Evolutionary conservation across 2,113 vertebrate species (phyloP).

Genomic region (Athene cunicularia): DNA sequence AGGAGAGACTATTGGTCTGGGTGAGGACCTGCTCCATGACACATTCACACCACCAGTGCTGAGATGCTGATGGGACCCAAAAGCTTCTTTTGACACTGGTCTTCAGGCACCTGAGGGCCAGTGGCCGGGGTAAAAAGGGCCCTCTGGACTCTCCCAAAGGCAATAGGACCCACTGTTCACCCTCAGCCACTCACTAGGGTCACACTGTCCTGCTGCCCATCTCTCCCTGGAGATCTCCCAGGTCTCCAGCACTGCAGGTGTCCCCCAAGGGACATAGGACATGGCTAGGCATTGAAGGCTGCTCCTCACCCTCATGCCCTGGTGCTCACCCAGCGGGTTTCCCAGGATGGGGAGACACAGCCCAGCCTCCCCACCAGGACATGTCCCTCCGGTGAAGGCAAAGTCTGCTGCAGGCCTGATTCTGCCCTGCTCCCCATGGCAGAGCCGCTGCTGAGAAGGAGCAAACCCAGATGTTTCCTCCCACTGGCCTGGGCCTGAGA

Average conservation of each 20-base stretch:
- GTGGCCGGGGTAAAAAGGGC: fast-evolving
- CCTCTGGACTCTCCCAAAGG: background rate
- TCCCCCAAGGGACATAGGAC: background rate
- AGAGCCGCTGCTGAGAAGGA: background rate
- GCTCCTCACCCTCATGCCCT: background rate
- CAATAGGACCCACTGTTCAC: background rate
- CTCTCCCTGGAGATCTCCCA: background rate
- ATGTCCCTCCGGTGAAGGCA: background rate
- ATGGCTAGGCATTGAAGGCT: background rate
- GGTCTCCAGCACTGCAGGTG: fast-evolving
- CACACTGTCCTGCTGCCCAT: fast-evolving
- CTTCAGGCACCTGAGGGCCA: fast-evolving
- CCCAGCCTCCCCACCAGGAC: background rate
- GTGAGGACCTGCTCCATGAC: background rate
- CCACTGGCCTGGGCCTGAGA: too few relatives aligned
- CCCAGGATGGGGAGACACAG: background rate
- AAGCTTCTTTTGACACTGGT: background rate
- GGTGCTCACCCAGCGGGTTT: fast-evolving
- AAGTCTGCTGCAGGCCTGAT: background rate
- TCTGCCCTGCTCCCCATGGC: background rate
- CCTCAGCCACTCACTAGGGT: background rate
- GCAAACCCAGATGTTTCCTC: background rate
- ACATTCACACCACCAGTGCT: fast-evolving
- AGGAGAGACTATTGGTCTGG: background rate
- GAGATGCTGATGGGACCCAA: background rate